phyloP scores from a whole-genome alignment of 2,797 vertebrate genomes.

The Typhlichthys subterraneus region DNA sequence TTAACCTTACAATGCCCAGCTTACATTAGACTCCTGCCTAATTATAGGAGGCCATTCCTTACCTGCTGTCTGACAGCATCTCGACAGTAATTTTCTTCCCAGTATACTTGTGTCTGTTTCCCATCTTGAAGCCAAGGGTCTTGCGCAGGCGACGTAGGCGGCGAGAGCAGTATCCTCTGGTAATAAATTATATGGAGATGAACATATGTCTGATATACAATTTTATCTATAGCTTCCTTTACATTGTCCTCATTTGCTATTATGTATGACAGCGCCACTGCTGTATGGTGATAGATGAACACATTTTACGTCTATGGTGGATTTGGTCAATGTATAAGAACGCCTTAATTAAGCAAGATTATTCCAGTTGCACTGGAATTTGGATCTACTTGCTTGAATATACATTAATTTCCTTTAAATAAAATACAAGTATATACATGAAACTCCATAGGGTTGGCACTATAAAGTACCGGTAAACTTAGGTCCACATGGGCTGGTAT shows the following conservation, averaged over 20 bases:
- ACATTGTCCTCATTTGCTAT: not conserved
- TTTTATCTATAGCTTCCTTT: not conserved
- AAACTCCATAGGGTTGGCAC: too few species aligned
- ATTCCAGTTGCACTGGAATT: too few species aligned
- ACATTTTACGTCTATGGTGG: too few species aligned
- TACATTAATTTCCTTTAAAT: too few species aligned
- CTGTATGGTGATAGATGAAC: too few species aligned
- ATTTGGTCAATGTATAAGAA: too few species aligned
- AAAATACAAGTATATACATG: too few species aligned
- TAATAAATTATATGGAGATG: constrained; percentile 4
- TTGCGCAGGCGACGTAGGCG: constrained; percentile 92
- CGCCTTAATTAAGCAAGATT: too few species aligned
- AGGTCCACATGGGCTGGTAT: not conserved
- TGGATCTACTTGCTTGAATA: too few species aligned
- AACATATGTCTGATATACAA: not conserved
- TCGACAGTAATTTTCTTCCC: constrained; percentile 97
- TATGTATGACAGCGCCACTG: too few species aligned
- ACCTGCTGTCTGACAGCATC: constrained; percentile 94
- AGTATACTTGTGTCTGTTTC: constrained; percentile 95
- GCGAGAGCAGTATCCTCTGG: constrained; percentile 95
- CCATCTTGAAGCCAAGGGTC: constrained; percentile 96
- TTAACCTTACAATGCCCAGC: too few species aligned
- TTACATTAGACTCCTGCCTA: not conserved
- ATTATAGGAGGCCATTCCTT: not conserved
- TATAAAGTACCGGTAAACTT: too few species aligned